These are phyloP conservation scores for Choristoneura fumiferana DNA, from an alignment of 1,140 invertebrate species.

Conservation along the genomic window DNA sequence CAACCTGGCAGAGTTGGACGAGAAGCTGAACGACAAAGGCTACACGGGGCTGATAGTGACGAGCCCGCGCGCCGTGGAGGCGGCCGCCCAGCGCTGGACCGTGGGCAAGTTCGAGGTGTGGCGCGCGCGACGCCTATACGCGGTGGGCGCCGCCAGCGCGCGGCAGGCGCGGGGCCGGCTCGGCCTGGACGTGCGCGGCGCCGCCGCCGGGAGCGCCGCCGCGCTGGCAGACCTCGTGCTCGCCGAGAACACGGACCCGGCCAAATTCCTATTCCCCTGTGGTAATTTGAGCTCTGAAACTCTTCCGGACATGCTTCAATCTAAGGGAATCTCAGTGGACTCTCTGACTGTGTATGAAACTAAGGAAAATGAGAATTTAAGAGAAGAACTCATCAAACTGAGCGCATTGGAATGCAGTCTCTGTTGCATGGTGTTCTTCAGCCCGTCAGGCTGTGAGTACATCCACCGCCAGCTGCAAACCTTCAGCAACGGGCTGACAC, in stretches of 20 bases:
- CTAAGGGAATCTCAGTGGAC: slow-evolving; percentile 67
- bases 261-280: slow-evolving; percentile 76
- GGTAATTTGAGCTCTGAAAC: slow-evolving; percentile 77
- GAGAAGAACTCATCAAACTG: slow-evolving; percentile 58
- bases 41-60: slow-evolving; percentile 79
- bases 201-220: slow-evolving; percentile 74
- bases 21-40: slow-evolving; percentile 60
- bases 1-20: slow-evolving; percentile 58
- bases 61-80: slow-evolving; percentile 76
- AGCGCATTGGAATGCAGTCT: slow-evolving; percentile 50
- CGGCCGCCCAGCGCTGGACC: slow-evolving; percentile 66
- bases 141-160: slow-evolving; percentile 75
- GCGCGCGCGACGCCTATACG: slow-evolving; percentile 75
- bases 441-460: slow-evolving; percentile 76
- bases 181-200: slow-evolving; percentile 73
- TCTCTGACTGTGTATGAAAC: slow-evolving; percentile 78
- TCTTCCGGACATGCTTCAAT: slow-evolving; percentile 61
- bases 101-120: slow-evolving; percentile 68
- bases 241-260: slow-evolving; percentile 53
- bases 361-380: slow-evolving; percentile 72
- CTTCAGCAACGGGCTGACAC: slow-evolving; percentile 53
- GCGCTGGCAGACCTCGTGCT: slow-evolving; percentile 72
- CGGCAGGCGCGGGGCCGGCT: slow-evolving; percentile 66
- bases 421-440: slow-evolving; percentile 78
- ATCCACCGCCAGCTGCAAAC: slow-evolving; percentile 64